Base-by-base conservation (phyloP, 2,113 vertebrate species). In the Tricholaema leucomelas region DNA sequence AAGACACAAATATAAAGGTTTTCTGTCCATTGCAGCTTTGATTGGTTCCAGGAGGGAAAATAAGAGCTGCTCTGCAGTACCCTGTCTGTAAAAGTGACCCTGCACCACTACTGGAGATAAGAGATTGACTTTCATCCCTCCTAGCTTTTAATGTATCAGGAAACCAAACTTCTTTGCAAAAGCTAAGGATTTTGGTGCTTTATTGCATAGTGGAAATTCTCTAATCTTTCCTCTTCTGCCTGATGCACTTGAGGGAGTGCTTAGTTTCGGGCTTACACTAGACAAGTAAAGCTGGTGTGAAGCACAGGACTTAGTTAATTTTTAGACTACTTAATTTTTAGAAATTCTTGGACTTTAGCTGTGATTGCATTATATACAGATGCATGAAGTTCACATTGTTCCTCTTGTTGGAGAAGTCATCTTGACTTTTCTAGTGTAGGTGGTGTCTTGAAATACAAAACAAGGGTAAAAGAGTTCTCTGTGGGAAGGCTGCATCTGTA, bases 41-140 rank as follows among this genome's bases (percentile, higher is more conserved):
- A 82, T 77, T 5, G 4, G 23, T 85, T 81, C 30, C 54, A 60
- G 42, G 35, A 54, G 44, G 72, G 36, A 27, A 91, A 80, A 56
- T 54, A 40, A 56, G 44, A 66, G 27, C 65, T 81, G 33, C 2
- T 5, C 61, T 81, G 81, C 58, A 69, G 74, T 8, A 81, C 50
- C 35, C 15, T 48, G 33, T 78, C 35, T 69, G 27, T 87, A 54
- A 78, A 91, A 58, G 44, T 87, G 66, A 90, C 48, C 20, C 23
- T 58, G 8, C 84, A 50, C 18, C 1, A 5, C 70, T 75, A 2
- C 3, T 48, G 74, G 64, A 86, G 84, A 91, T 93, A 54, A 75
- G 87, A 93, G 70, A 44, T 44, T 87, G 84, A 67, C 78, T 91
- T 88, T 91, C 60, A 83, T 94, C 36, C 60, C 56, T 83, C 8